Percentiles rank a stretch among this genome's conserved stretches.
Evolutionary conservation across 2,113 vertebrate species (phyloP).

Genomic region (Rynchops niger): DNA sequence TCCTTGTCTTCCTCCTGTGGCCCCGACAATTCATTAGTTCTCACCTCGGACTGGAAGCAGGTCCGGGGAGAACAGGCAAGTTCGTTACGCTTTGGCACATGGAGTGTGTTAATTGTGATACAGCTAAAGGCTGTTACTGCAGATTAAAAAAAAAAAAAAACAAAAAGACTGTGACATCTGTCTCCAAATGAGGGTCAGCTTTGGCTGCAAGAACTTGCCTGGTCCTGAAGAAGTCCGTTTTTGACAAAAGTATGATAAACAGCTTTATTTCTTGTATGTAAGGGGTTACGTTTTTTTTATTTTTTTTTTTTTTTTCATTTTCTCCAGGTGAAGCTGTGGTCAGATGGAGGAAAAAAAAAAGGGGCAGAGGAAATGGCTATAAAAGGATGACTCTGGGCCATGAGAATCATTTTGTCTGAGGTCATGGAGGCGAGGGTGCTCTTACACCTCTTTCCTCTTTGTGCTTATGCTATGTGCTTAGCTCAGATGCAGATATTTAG

Average conservation of each 20-base stretch:
- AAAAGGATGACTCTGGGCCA: background rate
- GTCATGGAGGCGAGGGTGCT: background rate
- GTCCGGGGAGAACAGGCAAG: slow-evolving; percentile 17
- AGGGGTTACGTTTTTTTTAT: background rate
- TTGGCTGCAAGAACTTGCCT: background rate
- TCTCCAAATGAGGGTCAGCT: background rate
- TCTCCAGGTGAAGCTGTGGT: background rate
- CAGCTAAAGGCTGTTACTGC: slow-evolving; percentile 10
- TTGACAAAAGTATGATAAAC: background rate
- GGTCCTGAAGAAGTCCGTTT: background rate
- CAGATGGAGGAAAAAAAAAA: background rate
- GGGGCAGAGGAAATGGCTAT: background rate
- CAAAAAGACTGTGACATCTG: background rate
- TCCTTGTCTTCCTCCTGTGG: slow-evolving; percentile 40
- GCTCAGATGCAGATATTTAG: background rate
- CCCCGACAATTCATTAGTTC: slow-evolving; percentile 58
- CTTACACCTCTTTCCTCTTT: background rate
- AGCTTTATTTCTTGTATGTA: background rate
- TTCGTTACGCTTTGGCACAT: slow-evolving; percentile 13
- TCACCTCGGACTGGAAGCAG: slow-evolving; percentile 47
- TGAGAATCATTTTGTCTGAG: background rate
- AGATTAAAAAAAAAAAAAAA: background rate
- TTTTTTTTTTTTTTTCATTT: background rate
- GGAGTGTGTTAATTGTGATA: slow-evolving; percentile 40
- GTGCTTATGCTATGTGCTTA: background rate